These are phyloP conservation scores for Petaurus breviceps DNA, from an alignment of 2,113 vertebrate genomes.

Conservation along the genomic window DNA sequence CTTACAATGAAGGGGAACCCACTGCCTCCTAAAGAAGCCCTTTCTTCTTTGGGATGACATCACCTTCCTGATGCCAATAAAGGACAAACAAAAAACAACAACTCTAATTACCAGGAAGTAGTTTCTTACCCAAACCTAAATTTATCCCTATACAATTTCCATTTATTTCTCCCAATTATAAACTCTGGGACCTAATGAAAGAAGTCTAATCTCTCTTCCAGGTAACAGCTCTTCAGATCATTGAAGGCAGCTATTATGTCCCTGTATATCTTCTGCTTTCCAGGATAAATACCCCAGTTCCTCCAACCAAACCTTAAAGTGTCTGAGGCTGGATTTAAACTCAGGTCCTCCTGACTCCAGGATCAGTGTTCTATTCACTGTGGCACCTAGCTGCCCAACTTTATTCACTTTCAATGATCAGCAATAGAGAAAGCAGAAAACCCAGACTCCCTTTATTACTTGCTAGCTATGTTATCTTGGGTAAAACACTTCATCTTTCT, in stretches of 20 bases:
- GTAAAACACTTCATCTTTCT: too few species aligned
- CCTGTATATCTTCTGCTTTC: background rate
- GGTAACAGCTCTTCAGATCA: background rate
- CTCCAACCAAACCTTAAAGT: background rate
- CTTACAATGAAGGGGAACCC: background rate
- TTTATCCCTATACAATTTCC: background rate
- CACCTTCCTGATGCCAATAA: too few species aligned
- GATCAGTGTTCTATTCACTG: too few species aligned
- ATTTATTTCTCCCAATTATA: background rate
- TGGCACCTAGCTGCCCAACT: too few species aligned
- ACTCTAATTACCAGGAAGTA: background rate
- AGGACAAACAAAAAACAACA: too few species aligned
- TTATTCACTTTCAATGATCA: too few species aligned
- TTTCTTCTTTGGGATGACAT: background rate
- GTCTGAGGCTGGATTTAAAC: too few species aligned
- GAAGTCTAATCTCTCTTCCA: background rate
- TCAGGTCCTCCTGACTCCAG: too few species aligned
- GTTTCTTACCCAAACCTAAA: background rate
- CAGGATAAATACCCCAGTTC: background rate
- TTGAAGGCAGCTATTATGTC: background rate
- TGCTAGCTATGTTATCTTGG: too few species aligned
- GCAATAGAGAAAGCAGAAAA: too few species aligned
- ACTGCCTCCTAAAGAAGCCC: background rate
- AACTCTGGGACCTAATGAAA: background rate
- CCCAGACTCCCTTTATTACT: too few species aligned